Evolutionary conservation across 2,888 invertebrate species (phyloP), one percentile per base, ranked within the genome.

Genomic region (Papilio protenor): DNA sequence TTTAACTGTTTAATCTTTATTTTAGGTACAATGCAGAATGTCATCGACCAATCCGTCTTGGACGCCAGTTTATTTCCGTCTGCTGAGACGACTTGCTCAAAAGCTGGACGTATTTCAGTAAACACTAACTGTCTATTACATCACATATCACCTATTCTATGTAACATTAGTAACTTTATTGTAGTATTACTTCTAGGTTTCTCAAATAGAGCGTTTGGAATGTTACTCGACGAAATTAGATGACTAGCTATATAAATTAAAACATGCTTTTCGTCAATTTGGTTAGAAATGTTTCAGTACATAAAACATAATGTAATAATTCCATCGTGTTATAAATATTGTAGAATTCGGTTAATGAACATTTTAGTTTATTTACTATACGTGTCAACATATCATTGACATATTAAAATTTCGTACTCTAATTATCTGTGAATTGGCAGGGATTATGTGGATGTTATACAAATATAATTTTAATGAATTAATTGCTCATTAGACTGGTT

Each of bases 51-150:
- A 85, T 95, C 95, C 52, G 94, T 95, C 40, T 91, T 95, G 55
- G 95, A 95, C 89, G 95, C 94, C 89, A 91, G 94, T 85, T 95
- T 94, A 94, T 86, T 94, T 33, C 94, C 95, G 10, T 94, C 95
- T 85, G 93, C 90, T 10, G 94, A 93, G 79, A 94, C 94, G 0
- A 87, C 90, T 1, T 91, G 90, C n/a, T 88, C 90, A 55, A 86
- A 84, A 70, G 84, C 82, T 57, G 84, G 89, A 79, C 89, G 88
- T 84, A 84, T 88, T 11, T 83, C 87, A 40, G 86, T 91, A 55
- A 81, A 90, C 79, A 87, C 88, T 80, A 86, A 85, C 79, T 86
- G 91, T 3, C 84, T 88, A 12, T 82, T 91, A 33, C 81, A 87
- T 81, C 82, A 90, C 83, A 81, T 92, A 81, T 89, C 89, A 85